Percentiles rank a stretch among this genome's conserved stretches.
These are phyloP conservation scores for Muntiacus reevesi DNA, from an alignment of 2,113 vertebrate genomes.

Conservation along the genomic window DNA sequence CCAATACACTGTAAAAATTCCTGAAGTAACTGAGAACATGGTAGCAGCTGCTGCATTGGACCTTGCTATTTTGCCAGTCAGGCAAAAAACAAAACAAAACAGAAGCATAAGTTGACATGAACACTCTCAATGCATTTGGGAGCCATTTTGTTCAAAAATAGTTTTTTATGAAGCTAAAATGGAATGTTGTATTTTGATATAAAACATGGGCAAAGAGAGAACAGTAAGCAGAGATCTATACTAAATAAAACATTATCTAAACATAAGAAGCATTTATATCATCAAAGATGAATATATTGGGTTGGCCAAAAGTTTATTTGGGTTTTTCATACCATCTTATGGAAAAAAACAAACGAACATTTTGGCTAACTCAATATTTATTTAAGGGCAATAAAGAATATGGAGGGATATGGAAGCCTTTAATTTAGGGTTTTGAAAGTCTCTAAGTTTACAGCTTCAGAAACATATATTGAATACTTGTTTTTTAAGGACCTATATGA, in stretches of 20 bases:
- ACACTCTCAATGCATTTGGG: background rate
- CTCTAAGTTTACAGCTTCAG: conserved; percentile 14
- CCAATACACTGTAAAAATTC: conserved; percentile 56
- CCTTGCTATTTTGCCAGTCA: background rate
- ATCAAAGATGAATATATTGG: background rate
- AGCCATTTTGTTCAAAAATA: conserved; percentile 26
- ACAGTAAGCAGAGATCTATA: background rate
- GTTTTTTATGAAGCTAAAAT: background rate
- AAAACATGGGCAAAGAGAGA: background rate
- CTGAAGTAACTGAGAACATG: conserved; percentile 54
- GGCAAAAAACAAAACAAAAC: background rate
- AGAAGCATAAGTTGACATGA: background rate
- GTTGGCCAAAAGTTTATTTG: background rate
- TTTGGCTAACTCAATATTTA: background rate
- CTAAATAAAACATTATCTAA: conserved; percentile 17
- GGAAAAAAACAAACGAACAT: background rate
- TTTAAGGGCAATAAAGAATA: background rate
- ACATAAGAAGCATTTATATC: conserved; percentile 40
- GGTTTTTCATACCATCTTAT: background rate
- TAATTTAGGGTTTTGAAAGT: background rate
- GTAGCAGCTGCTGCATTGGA: conserved; percentile 24
- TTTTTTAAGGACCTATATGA: background rate
- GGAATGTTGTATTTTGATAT: background rate
- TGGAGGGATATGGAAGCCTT: background rate
- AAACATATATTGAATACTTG: background rate